These are phyloP conservation scores for Drosophila infuscata DNA, from an alignment of 2,888 invertebrate genomes.

Conservation along the genomic window DNA sequence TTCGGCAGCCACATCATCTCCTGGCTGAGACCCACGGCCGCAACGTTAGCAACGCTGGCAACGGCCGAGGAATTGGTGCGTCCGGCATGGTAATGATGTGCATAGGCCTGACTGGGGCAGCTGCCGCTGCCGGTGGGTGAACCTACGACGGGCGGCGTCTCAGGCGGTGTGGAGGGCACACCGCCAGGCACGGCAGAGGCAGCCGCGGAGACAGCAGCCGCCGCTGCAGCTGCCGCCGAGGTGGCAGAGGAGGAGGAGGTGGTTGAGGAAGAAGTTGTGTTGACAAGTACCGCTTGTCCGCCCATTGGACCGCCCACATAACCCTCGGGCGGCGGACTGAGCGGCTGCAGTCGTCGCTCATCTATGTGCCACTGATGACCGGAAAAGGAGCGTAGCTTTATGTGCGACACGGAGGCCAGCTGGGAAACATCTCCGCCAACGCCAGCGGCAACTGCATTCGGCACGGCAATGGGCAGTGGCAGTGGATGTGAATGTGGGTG, in stretches of 20 bases:
- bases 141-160: slow-evolving; percentile 90
- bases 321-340: slow-evolving; percentile 89
- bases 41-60: slow-evolving; percentile 37
- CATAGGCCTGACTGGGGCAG: slow-evolving; percentile 76
- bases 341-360: slow-evolving; percentile 86
- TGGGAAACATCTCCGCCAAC: slow-evolving; percentile 54
- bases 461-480: slow-evolving; percentile 66
- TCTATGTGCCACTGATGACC: slow-evolving; percentile 85
- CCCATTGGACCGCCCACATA: slow-evolving; percentile 87
- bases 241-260: slow-evolving; percentile 31
- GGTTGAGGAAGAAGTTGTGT: slow-evolving; percentile 71
- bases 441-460: slow-evolving; percentile 69
- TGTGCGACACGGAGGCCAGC: slow-evolving; percentile 74
- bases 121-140: slow-evolving; percentile 86
- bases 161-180: slow-evolving; percentile 93
- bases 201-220: slow-evolving; percentile 50
- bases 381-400: slow-evolving; percentile 83
- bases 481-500: slow-evolving; percentile 26
- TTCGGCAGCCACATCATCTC: slow-evolving; percentile 93
- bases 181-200: slow-evolving; percentile 85
- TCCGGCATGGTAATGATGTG: slow-evolving; percentile 64
- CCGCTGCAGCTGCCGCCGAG: slow-evolving; percentile 38
- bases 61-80: slow-evolving; percentile 47
- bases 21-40: slow-evolving; percentile 86
- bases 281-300: slow-evolving; percentile 86